Evolutionary conservation across 2,888 invertebrate species (phyloP), one percentile per base, ranked within the genome.

Genomic region (Drosophila vallismaia): DNA sequence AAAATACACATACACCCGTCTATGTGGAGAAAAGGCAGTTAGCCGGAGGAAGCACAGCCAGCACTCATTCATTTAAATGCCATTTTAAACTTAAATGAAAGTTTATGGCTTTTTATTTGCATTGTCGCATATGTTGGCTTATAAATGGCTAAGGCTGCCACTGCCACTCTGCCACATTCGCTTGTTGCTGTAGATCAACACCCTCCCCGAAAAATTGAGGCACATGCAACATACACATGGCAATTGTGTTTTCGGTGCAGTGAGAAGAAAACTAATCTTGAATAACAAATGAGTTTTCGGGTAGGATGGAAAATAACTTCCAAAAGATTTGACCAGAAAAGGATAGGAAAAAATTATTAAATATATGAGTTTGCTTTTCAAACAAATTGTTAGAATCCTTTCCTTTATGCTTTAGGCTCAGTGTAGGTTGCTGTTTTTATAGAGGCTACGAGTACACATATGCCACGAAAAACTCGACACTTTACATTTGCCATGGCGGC

Each of bases 71-170:
- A 89, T 89, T 89, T 89, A 88, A 88, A 88, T 89, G 89, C 80
- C 89, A 85, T 90, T 90, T 89, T 89, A 88, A 89, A 88, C 86
- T 88, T 84, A 89, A 90, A 90, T 90, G 81, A 89, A 89, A 89
- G 84, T 88, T 88, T 82, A 88, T 88, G 88, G 79, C 76, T 79
- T 81, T 87, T 80, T 87, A 81, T 79, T 82, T 80, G 83, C 82
- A 82, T 76, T 75, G 68, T 57, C 70, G 55, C 76, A 74, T 69
- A 67, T 79, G 77, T 53, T 75, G 57, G 52, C 46, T 57, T 52
- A 49, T 70, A 46, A 57, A 24, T 28, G 45, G 64, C 64, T 64
- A 66, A 64, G 64, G 57, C 24, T 52, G 53, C 38, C 38, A 19
- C 26, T 40, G 40, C 14, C 52, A 9, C 14, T 19, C 9, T 19